A percentile compares a stretch with the other conserved stretches of the same genome.
Evolutionary conservation across 2,888 invertebrate species (phyloP).

Genomic region (Helobdella robusta): DNA sequence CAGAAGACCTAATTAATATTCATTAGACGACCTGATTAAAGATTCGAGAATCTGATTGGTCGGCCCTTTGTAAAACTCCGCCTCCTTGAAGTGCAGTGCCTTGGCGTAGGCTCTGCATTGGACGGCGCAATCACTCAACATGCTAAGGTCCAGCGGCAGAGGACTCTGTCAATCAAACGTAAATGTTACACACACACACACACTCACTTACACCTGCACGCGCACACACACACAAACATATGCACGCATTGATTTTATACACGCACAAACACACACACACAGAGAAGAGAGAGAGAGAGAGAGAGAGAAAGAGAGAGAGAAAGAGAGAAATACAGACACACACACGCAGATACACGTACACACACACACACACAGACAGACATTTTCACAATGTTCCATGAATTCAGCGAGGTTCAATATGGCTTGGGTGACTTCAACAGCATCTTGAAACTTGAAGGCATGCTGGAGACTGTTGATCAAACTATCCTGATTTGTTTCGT

Average conservation of each 20-base stretch:
- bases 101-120: slow-evolving; percentile 77
- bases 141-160: slow-evolving; percentile 73
- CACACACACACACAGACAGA: too few relatives aligned
- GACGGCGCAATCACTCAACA: slow-evolving; percentile 86
- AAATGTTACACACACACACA: too few relatives aligned
- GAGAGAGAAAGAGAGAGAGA: too few relatives aligned
- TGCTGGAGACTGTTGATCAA: slow-evolving; percentile 75
- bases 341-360: too few relatives aligned
- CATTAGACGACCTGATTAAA: slow-evolving; percentile 57
- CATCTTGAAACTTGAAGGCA: slow-evolving; percentile 76
- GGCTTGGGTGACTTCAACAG: slow-evolving; percentile 89
- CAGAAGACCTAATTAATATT: too few relatives aligned
- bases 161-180: slow-evolving; percentile 60
- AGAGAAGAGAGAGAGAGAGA: too few relatives aligned
- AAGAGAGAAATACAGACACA: too few relatives aligned
- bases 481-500: slow-evolving; percentile 67
- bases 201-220: not conserved
- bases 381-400: slow-evolving; percentile 90
- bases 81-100: slow-evolving; percentile 78
- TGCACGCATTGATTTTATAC: not conserved
- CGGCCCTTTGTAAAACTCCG: slow-evolving; percentile 65
- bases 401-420: slow-evolving; percentile 95
- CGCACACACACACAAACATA: not conserved
- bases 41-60: slow-evolving; percentile 82
- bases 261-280: not conserved